Base-by-base conservation (phyloP, 2,797 vertebrate genomes). In the Sternarchorhynchus goeldii region DNA sequence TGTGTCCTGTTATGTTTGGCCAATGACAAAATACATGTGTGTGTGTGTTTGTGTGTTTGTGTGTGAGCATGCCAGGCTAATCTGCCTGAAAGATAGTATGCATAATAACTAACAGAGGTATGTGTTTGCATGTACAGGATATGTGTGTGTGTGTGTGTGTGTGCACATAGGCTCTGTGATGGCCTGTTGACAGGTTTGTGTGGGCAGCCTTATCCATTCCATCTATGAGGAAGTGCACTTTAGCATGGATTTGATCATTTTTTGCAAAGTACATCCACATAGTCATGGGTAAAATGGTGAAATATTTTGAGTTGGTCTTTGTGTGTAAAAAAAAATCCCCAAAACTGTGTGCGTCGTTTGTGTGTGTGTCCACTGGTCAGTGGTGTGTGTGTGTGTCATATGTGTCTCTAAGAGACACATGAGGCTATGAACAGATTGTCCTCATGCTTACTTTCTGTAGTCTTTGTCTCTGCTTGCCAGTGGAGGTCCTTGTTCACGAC, bases 401-500 rank as follows among this genome's bases (percentile, higher is more conserved):
- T 25, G 57, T 62, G 50, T 67, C 36, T 67, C 36, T 65, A 55
- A 71, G 62, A 36, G 63, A 81, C n/a, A n/a, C n/a, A 45, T 75
- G 63, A 88, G 87, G 84, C 82, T 79, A 88, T 89, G 85, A 90
- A 90, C 89, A 91, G 88, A 91, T 88, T 90, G 91, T 55, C 85
- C 68, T 75, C 65, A 85, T 84, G 87, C 88, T 90, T 78, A 91
- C 89, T 77, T 93, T 90, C 85, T 77, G 69, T 50, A 50, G 45
- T 88, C 88, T 90, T 91, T 89, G 88, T 90, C 88, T 87, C 34
- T 18, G 20, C 85, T 91, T 90, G 88, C 89, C 0, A 16, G 60
- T 1, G 85, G 92, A 88, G 87, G 83, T 79, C 85, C 85, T 72
- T 79, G 89, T 88, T 90, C 90, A 89, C 92, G 93, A 92, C 90